phyloP scores from a whole-genome alignment of 1,140 invertebrate species.

The Zaprionus africanus region DNA sequence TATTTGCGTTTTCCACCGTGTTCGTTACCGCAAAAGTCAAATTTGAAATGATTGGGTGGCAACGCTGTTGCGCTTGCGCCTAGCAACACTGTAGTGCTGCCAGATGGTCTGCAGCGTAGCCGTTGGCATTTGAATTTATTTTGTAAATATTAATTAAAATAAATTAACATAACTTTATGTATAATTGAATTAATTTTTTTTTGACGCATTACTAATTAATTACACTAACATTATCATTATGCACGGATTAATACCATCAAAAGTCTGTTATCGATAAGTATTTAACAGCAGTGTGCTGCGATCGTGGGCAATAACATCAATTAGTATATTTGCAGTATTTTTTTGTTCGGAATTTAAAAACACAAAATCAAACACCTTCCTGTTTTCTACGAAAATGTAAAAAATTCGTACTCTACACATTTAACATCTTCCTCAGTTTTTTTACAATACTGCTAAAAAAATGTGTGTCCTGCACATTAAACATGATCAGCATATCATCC shows the following conservation, averaged over 20 bases:
- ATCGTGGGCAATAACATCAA: background rate
- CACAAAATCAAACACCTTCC: background rate
- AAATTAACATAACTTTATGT: background rate
- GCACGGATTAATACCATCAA: background rate
- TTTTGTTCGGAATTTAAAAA: background rate
- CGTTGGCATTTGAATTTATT: conserved; percentile 34
- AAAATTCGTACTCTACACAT: background rate
- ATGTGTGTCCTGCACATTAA: background rate
- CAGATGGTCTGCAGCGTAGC: conserved; percentile 9
- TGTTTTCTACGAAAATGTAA: background rate
- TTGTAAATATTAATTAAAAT: background rate
- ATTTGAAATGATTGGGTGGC: conserved; percentile 53
- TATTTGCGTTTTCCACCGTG: conserved; percentile 46
- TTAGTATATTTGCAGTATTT: background rate
- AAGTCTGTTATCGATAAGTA: background rate
- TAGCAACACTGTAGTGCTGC: conserved; percentile 30
- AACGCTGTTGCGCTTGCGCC: conserved; percentile 44
- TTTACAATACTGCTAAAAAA: background rate
- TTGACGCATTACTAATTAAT: background rate
- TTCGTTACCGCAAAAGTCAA: conserved; percentile 78
- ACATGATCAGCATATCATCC: conserved; percentile 1
- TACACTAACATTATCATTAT: background rate
- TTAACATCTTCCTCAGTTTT: background rate
- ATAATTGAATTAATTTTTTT: background rate
- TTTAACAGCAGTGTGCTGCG: background rate